Conservation (phyloP, 2,888 invertebrate species). For the Tetranychus piercei region DNA sequence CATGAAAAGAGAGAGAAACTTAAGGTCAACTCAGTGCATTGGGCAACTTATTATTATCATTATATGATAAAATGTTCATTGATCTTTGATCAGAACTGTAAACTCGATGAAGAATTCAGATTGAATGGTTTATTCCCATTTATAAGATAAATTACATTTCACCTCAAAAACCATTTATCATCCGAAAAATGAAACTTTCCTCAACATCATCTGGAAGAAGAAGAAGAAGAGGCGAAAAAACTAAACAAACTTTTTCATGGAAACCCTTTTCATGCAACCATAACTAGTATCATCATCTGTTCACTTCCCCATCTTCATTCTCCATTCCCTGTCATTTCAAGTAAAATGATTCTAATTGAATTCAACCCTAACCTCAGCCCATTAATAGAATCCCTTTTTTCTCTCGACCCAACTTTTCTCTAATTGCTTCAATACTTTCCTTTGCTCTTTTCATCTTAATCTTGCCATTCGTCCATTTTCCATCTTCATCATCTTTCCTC, state of each 20-base stretch:
- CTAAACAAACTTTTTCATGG: not conserved
- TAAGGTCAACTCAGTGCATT: too few species aligned
- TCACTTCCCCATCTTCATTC: not conserved
- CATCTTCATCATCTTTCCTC: slow-evolving; percentile 6
- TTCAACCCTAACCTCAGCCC: not conserved
- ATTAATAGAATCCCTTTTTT: not conserved
- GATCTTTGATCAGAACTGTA: not conserved
- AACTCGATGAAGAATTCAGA: not conserved
- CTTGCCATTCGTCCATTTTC: not conserved
- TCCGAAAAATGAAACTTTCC: not conserved
- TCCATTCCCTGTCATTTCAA: not conserved
- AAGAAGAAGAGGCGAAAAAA: not conserved
- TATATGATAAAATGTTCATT: not conserved
- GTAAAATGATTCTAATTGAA: not conserved
- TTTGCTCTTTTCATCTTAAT: not conserved
- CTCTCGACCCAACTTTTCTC: not conserved
- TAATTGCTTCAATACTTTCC: not conserved
- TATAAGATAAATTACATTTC: not conserved
- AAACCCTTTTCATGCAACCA: not conserved
- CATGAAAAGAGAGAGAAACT: too few species aligned
- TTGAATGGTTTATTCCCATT: not conserved
- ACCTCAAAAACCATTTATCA: not conserved
- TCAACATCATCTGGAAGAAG: not conserved
- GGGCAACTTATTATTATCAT: not conserved
- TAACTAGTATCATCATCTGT: not conserved